Percentiles rank a stretch among this genome's conserved stretches.
These are phyloP conservation scores for Anabas testudineus DNA, from an alignment of 2,797 vertebrate species.

Conservation along the genomic window DNA sequence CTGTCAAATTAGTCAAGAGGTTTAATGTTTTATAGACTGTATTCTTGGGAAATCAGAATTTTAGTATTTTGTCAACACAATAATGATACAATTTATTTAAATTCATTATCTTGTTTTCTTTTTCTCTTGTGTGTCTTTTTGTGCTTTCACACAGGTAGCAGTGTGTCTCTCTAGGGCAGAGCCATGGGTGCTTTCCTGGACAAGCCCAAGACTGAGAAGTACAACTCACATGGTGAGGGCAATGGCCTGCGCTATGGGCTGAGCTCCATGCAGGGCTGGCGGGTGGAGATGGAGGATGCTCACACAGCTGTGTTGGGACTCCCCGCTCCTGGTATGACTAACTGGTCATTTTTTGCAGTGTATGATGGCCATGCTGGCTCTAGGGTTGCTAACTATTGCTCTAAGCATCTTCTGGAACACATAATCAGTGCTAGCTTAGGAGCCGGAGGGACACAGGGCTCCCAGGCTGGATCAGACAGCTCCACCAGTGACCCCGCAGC, in stretches of 20 bases:
- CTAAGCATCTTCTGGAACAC: conserved; percentile 96
- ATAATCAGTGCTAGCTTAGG: conserved; percentile 89
- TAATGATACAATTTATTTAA: too few relatives aligned
- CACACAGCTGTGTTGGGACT: conserved; percentile 96
- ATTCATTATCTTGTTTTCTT: not conserved
- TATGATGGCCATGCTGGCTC: conserved; percentile 99
- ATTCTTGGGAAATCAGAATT: not conserved
- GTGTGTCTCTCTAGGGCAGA: conserved; percentile 76
- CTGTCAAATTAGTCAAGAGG: not conserved
- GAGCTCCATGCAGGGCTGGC: conserved; percentile 99
- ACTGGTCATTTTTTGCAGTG: conserved; percentile 99
- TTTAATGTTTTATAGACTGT: not conserved
- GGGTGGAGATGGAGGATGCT: conserved; percentile 99
- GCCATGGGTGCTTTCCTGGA: conserved; percentile 99
- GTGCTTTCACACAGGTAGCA: conserved; percentile 78
- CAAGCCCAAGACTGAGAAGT: conserved; percentile 99
- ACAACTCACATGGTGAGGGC: conserved; percentile 94
- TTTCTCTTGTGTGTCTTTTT: conserved; percentile 10
- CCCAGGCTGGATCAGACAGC: conserved; percentile 51
- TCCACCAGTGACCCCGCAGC: conserved; percentile 55
- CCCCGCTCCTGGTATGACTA: conserved; percentile 89
- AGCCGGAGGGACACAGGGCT: conserved; percentile 33
- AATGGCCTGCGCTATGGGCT: conserved; percentile 95
- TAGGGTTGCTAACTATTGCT: conserved; percentile 97
- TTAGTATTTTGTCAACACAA: not conserved